A percentile compares a stretch with the other conserved stretches of the same genome.
Evolutionary conservation across 1,140 invertebrate genomes (phyloP).

Genomic region (Carposina sasakii): DNA sequence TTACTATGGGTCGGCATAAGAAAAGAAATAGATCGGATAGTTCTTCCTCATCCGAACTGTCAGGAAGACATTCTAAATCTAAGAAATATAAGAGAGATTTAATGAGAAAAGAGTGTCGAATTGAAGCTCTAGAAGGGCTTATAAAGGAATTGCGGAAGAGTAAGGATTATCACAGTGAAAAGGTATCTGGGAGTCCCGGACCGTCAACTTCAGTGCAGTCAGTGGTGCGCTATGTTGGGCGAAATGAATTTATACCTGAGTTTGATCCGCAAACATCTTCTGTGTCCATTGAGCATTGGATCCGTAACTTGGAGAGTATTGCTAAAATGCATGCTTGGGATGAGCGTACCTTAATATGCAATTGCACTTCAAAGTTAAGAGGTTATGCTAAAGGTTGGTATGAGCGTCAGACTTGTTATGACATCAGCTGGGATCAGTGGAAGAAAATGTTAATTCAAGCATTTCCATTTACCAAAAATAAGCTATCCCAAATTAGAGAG

Average conservation of each 20-base stretch:
- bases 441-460: conserved; percentile 4
- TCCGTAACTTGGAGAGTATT: conserved; percentile 8
- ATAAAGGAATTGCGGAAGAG: conserved; percentile 1
- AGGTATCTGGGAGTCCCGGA: too few species aligned
- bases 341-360: conserved; percentile 8
- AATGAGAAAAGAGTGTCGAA: neutral
- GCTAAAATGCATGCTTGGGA: conserved; percentile 13
- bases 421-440: conserved; percentile 11
- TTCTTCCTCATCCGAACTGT: neutral
- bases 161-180: neutral
- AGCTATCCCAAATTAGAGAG: conserved; percentile 7
- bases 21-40: neutral
- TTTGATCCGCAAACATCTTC: conserved; percentile 10
- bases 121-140: conserved; percentile 1
- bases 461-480: conserved; percentile 11
- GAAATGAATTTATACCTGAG: conserved; percentile 2
- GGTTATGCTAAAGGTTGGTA: conserved; percentile 14
- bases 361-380: conserved; percentile 11
- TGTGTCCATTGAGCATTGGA: conserved; percentile 10
- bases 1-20: conserved; percentile 4
- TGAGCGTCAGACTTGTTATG: conserved; percentile 7
- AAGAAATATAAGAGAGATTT: neutral
- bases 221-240: neutral
- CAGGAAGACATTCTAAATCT: neutral
- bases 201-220: neutral